Evolutionary conservation across 2,113 vertebrate species (phyloP).

Genomic region (zebrafish (Danio rerio)): DNA sequence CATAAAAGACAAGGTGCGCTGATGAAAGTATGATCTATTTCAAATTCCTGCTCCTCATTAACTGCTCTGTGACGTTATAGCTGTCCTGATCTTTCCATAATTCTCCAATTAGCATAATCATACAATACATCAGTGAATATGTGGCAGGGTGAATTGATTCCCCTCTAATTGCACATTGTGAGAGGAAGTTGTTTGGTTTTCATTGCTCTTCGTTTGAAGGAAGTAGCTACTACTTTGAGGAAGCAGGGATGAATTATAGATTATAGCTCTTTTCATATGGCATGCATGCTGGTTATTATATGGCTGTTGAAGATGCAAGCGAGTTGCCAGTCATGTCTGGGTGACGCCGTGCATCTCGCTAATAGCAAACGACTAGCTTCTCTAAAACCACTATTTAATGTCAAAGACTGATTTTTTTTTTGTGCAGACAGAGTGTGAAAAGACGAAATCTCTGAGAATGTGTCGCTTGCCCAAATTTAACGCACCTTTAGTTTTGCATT

Average conservation of each 20-base stretch:
- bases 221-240: conserved; percentile 17
- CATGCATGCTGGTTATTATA: conserved; percentile 34
- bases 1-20: conserved; percentile 62
- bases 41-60: conserved; percentile 52
- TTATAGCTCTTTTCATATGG: conserved; percentile 42
- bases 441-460: conserved; percentile 21
- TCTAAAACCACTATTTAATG: conserved; percentile 29
- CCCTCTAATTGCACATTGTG: conserved; percentile 53
- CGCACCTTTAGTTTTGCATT: conserved; percentile 34
- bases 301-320: conserved; percentile 18
- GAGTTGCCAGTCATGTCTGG: conserved; percentile 4
- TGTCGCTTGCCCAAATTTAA: conserved; percentile 37
- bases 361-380: conserved; percentile 14
- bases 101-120: conserved; percentile 67
- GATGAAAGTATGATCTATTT: conserved; percentile 64
- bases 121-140: conserved; percentile 55
- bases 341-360: conserved; percentile 26
- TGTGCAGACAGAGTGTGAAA: conserved; percentile 6
- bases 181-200: conserved; percentile 53
- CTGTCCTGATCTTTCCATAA: conserved; percentile 59
- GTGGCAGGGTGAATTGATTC: conserved; percentile 41
- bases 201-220: conserved; percentile 16
- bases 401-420: conserved; percentile 8
- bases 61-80: conserved; percentile 55
- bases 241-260: conserved; percentile 32